Base-by-base conservation (phyloP, 2,888 invertebrate species). In the Mimumesa dahlbomi region DNA sequence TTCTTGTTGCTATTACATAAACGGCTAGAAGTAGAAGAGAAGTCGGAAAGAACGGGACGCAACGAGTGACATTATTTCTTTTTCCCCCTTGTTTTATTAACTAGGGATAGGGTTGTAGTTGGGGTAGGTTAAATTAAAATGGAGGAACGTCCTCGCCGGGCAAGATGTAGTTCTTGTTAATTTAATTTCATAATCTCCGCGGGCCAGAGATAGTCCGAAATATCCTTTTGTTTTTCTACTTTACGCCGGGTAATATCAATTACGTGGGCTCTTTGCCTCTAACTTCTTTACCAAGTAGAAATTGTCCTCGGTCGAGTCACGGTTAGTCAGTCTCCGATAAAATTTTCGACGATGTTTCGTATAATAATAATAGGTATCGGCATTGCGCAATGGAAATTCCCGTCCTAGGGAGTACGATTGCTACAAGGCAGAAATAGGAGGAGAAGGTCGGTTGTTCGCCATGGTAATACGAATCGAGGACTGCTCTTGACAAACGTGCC, bases 401-500 rank as follows among this genome's bases (percentile, higher is more conserved):
- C 6, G 29, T 9, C 29, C 7, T 9, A 29, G 29, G 9, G 7
- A 29, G 29, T 6, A 29, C 9, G 9, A 29, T 29, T 9, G 9
- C 1, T 29, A 9, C 9, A 21, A 40, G 5, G 5, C n/a, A 9
- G 25, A 18, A 22, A 46, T 11, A 31, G 16, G 42, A 54, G 11
- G 36, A 16, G 25, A 49, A 40, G 31, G 40, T 36, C 22, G 4
- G 16, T 42, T n/a, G 48, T 52, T 48, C 14, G 14, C 36, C 45
- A 38, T 14, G 53, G 50, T 64, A 75, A 67, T 36, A 31, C 45
- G 63, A 49, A 59, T 25, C 29, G 48, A 54, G 54, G 38, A 42
- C 45, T 69, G 69, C 36, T 54, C 45, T 25, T 75, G 75, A 75
- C 67, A 75, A 75, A 75, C 67, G 53, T 31, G 48, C 49, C 57